Evolutionary conservation across 2,113 vertebrate species (phyloP).

Genomic region (Limnothrissa miodon): DNA sequence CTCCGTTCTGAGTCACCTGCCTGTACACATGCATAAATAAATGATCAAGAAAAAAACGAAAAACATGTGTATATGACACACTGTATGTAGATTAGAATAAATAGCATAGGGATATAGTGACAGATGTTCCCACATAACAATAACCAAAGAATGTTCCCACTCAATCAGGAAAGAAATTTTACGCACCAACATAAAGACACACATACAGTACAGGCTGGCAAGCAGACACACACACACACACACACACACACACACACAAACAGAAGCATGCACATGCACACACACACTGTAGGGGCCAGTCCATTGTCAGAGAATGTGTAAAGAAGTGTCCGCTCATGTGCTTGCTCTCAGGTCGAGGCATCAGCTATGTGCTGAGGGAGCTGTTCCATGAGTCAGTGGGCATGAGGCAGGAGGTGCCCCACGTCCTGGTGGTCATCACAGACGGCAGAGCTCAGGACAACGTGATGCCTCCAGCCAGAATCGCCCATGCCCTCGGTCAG

Average conservation of each 20-base stretch:
- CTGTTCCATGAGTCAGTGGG: conserved; percentile 80
- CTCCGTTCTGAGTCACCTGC: too few species aligned
- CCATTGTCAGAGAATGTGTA: too few species aligned
- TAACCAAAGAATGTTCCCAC: background rate
- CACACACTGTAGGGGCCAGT: background rate
- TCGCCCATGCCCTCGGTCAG: conserved; percentile 77
- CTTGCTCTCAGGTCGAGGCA: conserved; percentile 73
- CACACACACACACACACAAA: background rate
- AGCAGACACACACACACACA: background rate
- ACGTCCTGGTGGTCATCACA: conserved; percentile 79
- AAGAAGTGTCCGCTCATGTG: background rate
- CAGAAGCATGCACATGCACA: background rate
- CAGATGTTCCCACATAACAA: too few species aligned
- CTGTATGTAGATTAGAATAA: too few species aligned
- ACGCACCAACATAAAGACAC: background rate
- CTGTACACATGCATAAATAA: too few species aligned
- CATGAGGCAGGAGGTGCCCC: conserved; percentile 77
- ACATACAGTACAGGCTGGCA: too few species aligned
- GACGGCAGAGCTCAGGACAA: conserved; percentile 86
- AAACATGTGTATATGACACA: too few species aligned
- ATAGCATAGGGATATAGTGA: too few species aligned
- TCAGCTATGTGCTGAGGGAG: conserved; percentile 78
- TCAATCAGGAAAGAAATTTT: background rate
- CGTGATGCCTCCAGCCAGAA: conserved; percentile 76
- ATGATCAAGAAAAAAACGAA: too few species aligned